Conservation (phyloP, 2,797 vertebrate species). For the Argyrosomus regius region DNA sequence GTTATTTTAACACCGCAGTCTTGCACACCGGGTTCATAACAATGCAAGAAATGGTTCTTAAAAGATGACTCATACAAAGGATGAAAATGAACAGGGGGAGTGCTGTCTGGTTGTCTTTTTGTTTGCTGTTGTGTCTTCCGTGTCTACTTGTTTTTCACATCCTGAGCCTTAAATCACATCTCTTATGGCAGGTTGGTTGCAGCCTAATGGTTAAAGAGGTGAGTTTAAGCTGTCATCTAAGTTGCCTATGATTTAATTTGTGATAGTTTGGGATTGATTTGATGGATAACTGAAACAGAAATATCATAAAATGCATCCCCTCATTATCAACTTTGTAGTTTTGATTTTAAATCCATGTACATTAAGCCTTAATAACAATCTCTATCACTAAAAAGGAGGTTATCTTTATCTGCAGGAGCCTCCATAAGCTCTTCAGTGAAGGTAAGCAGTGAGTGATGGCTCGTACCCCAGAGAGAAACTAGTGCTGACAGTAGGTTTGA, state of each 20-base stretch:
- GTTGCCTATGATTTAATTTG: neutral
- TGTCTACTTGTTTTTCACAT: neutral
- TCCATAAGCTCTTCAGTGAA: neutral
- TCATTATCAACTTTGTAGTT: neutral
- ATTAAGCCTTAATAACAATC: neutral
- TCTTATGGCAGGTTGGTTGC: neutral
- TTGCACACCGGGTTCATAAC: slow-evolving; percentile 35
- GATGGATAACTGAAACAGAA: neutral
- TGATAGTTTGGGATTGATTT: neutral
- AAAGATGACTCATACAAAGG: slow-evolving; percentile 50
- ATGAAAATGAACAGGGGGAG: slow-evolving; percentile 38
- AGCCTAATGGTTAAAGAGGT: neutral
- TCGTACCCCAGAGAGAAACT: slow-evolving; percentile 31
- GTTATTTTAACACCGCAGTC: slow-evolving; percentile 22
- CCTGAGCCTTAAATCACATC: slow-evolving; percentile 4
- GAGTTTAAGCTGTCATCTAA: neutral
- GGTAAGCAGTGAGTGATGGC: slow-evolving; percentile 30
- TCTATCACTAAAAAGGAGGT: neutral
- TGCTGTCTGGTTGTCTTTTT: neutral
- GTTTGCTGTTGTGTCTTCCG: neutral
- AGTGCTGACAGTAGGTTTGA: slow-evolving; percentile 55
- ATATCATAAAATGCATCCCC: neutral
- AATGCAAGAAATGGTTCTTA: slow-evolving; percentile 39
- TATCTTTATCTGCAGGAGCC: slow-evolving; percentile 26
- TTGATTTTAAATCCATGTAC: neutral